Evolutionary conservation across 2,797 vertebrate genomes (phyloP).

Genomic region (Argya squamiceps): DNA sequence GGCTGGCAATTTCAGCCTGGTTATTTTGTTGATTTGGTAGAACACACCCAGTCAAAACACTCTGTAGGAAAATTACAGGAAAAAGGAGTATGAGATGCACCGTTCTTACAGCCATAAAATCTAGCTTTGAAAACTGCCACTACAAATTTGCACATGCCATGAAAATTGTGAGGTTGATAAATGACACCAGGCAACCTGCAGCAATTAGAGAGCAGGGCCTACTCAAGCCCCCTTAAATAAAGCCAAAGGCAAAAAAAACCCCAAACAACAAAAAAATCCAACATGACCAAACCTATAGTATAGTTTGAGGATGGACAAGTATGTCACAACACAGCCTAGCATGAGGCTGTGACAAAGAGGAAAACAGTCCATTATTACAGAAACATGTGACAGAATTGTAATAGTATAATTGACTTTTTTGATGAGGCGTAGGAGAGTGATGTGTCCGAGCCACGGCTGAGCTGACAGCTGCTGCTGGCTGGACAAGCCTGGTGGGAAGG

Average conservation of each 20-base stretch:
- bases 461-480: not conserved
- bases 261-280: not conserved
- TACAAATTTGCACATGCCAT: not conserved
- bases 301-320: not conserved
- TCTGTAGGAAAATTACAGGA: not conserved
- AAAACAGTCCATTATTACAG: not conserved
- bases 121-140: not conserved
- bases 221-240: not conserved
- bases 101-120: not conserved
- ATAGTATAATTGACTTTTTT: not conserved
- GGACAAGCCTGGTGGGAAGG: not conserved
- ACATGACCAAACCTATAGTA: rapidly evolving
- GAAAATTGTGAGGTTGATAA: not conserved
- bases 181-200: not conserved
- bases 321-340: not conserved
- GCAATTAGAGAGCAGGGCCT: not conserved
- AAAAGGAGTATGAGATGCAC: not conserved
- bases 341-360: not conserved
- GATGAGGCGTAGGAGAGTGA: not conserved
- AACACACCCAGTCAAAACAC: not conserved
- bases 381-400: not conserved
- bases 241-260: rapidly evolving
- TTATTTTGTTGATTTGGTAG: not conserved
- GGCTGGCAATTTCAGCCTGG: not conserved
- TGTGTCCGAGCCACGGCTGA: not conserved